Percentiles rank a stretch among this genome's conserved stretches.
Evolutionary conservation across 92 coral and sea anemone genomes (phyloP).

Genomic region (Pocillopora grandis): DNA sequence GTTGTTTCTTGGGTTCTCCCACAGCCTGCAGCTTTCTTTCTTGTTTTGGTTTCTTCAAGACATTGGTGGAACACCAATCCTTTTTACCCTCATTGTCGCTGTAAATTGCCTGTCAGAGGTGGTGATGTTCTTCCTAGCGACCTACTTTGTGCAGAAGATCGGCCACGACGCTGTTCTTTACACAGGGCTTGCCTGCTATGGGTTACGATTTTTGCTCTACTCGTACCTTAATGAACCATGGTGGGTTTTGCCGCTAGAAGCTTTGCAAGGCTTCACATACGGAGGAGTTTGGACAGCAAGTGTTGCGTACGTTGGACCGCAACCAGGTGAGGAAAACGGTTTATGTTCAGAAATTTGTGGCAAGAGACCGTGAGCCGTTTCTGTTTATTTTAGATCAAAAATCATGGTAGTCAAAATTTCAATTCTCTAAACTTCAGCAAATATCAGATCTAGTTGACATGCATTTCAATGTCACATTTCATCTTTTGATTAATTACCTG

Average conservation of each 20-base stretch:
- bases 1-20: constrained; percentile 60
- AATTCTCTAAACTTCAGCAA: neutral
- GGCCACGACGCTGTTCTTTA: constrained; percentile 84
- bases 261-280: constrained; percentile 79
- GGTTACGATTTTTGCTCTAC: constrained; percentile 72
- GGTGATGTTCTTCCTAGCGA: constrained; percentile 78
- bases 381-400: neutral
- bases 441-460: neutral
- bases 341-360: neutral
- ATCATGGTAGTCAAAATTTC: neutral
- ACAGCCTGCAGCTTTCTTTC: constrained; percentile 82
- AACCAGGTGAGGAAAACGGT: constrained; percentile 62
- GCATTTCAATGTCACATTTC: neutral
- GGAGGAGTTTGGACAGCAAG: constrained; percentile 94
- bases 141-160: constrained; percentile 72
- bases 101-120: constrained; percentile 82
- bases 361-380: neutral
- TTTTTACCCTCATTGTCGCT: constrained; percentile 72
- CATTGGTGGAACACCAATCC: constrained; percentile 84
- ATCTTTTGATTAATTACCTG: neutral
- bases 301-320: constrained; percentile 77
- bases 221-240: constrained; percentile 78
- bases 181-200: constrained; percentile 76
- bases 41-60: constrained; percentile 92
- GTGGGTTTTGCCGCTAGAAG: constrained; percentile 83